Percentiles rank a stretch among this genome's conserved stretches.
Evolutionary conservation across 2,888 invertebrate species (phyloP).

Genomic region (Rhaphigaster nebulosa): DNA sequence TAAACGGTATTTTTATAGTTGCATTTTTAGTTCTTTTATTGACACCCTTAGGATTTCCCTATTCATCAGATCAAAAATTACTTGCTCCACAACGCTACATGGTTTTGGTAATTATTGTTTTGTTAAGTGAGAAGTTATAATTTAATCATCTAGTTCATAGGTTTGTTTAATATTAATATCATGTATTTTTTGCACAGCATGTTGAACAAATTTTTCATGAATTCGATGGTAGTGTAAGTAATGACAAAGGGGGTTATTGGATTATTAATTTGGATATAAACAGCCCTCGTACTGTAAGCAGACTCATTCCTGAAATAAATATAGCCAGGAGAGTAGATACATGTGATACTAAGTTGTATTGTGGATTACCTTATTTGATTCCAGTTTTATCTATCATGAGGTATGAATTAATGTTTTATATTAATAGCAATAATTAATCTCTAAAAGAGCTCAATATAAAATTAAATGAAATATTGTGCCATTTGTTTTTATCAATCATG

Average conservation of each 20-base stretch:
- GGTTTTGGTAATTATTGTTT: constrained; percentile 75
- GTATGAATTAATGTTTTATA: constrained; percentile 67
- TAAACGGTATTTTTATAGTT: constrained; percentile 72
- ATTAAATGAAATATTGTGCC: not conserved
- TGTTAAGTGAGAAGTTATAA: not conserved
- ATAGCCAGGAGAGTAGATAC: constrained; percentile 70
- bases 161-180: not conserved
- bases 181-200: constrained; percentile 71
- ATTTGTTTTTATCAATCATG: not conserved
- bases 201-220: constrained; percentile 75
- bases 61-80: constrained; percentile 75
- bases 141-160: not conserved
- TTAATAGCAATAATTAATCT: not conserved
- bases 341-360: constrained; percentile 78
- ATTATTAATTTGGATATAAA: constrained; percentile 82
- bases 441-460: not conserved
- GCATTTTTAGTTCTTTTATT: constrained; percentile 74
- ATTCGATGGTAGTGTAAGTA: constrained; percentile 70
- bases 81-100: constrained; percentile 83
- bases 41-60: constrained; percentile 82
- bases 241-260: constrained; percentile 77
- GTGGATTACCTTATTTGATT: constrained; percentile 85
- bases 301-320: constrained; percentile 72
- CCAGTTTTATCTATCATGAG: constrained; percentile 79
- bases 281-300: constrained; percentile 74